Evolutionary conservation across 2,888 invertebrate species (phyloP).

Genomic region (Phrixothrix hirtus): DNA sequence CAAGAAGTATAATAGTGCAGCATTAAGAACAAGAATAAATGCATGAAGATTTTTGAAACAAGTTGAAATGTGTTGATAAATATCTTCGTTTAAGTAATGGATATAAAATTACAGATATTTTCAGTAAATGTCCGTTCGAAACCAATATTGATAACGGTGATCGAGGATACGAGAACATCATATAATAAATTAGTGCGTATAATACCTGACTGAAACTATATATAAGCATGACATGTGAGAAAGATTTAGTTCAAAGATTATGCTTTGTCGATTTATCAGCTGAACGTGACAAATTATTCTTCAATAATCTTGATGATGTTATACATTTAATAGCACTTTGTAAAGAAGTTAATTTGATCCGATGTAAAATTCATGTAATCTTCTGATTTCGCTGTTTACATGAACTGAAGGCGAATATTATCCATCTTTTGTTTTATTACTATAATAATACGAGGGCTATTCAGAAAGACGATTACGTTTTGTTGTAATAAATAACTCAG

Average conservation of each 20-base stretch:
- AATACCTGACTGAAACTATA: constrained; percentile 16
- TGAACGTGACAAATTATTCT: constrained; percentile 21
- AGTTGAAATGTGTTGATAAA: too few relatives aligned
- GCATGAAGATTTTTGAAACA: too few relatives aligned
- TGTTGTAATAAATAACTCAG: too few relatives aligned
- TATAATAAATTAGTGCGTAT: constrained; percentile 19
- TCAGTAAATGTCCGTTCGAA: constrained; percentile 33
- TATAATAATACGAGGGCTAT: too few relatives aligned
- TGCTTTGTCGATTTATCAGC: constrained; percentile 15
- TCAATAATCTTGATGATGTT: constrained; percentile 15
- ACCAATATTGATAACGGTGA: constrained; percentile 34
- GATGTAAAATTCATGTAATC: constrained; percentile 14
- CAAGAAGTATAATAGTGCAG: too few relatives aligned
- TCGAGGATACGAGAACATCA: constrained; percentile 25
- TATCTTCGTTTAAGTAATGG: constrained; percentile 37
- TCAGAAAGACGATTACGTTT: too few relatives aligned
- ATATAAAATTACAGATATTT: constrained; percentile 37
- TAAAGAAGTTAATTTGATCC: constrained; percentile 13
- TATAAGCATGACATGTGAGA: constrained; percentile 8
- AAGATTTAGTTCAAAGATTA: constrained; percentile 21
- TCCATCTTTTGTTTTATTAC: too few relatives aligned
- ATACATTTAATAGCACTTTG: constrained; percentile 8
- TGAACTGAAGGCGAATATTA: too few relatives aligned
- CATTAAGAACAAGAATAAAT: too few relatives aligned
- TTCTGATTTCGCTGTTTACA: constrained; percentile 11